Evolutionary conservation across 2,888 invertebrate genomes (phyloP).

Genomic region (Hypomecis atomaria): DNA sequence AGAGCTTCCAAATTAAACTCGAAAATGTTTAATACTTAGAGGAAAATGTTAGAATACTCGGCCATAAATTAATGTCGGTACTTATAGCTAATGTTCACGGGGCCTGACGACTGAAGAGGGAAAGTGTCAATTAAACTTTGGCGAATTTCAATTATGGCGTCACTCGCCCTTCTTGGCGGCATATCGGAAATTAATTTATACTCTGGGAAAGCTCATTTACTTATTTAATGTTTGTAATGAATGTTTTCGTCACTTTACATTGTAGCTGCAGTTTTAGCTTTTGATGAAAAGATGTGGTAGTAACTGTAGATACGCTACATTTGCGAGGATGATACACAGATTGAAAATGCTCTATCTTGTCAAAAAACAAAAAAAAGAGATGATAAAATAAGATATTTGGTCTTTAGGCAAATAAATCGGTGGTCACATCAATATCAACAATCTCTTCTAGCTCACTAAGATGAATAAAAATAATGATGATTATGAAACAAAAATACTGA

Average conservation of each 20-base stretch:
- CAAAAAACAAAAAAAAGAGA: too few species aligned
- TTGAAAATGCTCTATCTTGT: too few species aligned
- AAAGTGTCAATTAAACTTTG: constrained; percentile 47
- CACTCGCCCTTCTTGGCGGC: constrained; percentile 16
- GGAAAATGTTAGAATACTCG: not conserved
- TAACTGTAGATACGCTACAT: too few species aligned
- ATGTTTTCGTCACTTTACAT: not conserved
- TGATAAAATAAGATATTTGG: too few species aligned
- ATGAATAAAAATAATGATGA: too few species aligned
- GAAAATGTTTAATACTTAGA: not conserved
- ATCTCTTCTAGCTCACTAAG: too few species aligned
- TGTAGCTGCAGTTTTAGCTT: not conserved
- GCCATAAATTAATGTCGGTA: constrained; percentile 9
- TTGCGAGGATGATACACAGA: too few species aligned
- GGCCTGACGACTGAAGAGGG: constrained; percentile 47
- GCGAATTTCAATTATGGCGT: constrained; percentile 43
- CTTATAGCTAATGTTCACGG: constrained; percentile 50
- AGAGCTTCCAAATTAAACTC: not conserved
- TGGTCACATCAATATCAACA: too few species aligned
- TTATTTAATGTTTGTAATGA: not conserved
- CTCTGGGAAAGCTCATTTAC: constrained; percentile 3
- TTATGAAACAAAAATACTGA: too few species aligned
- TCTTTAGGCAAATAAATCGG: too few species aligned
- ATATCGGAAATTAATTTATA: constrained; percentile 17
- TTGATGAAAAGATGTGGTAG: too few species aligned